Evolutionary conservation across 2,113 vertebrate genomes (phyloP).

Genomic region (Zosterops lateralis): DNA sequence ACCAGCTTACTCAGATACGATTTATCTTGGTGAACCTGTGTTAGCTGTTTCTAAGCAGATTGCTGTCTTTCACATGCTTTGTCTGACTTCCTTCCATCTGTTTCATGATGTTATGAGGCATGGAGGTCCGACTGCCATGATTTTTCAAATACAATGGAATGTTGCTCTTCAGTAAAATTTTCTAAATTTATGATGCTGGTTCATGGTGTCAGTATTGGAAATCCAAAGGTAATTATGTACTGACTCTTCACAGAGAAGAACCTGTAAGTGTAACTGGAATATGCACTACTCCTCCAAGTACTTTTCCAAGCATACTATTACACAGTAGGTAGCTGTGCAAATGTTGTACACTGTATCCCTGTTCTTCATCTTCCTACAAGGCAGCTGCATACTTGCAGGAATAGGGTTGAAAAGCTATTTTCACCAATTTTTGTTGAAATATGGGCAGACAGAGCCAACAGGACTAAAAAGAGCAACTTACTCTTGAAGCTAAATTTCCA

Average conservation of each 20-base stretch:
- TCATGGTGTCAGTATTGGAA: background rate
- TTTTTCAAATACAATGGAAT: background rate
- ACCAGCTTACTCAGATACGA: background rate
- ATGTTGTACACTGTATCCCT: accelerated
- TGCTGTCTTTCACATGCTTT: background rate
- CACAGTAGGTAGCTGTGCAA: background rate
- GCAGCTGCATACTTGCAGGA: background rate
- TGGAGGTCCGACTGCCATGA: background rate
- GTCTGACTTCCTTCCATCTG: background rate
- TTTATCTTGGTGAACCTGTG: background rate
- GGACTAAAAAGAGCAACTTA: background rate
- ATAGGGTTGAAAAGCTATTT: background rate
- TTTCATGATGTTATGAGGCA: background rate
- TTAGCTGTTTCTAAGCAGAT: background rate
- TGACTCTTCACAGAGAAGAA: background rate
- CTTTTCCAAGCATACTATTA: background rate
- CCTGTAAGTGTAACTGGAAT: background rate
- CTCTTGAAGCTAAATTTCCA: background rate
- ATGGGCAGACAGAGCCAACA: background rate
- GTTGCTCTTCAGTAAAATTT: background rate
- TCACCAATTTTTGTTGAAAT: background rate
- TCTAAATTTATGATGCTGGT: background rate
- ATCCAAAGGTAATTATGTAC: background rate
- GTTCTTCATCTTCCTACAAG: background rate
- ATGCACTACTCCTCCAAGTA: background rate